Percentiles rank a stretch among this genome's conserved stretches.
Evolutionary conservation across 2,888 invertebrate genomes (phyloP).

Genomic region (Lasioglossum pauxillum): DNA sequence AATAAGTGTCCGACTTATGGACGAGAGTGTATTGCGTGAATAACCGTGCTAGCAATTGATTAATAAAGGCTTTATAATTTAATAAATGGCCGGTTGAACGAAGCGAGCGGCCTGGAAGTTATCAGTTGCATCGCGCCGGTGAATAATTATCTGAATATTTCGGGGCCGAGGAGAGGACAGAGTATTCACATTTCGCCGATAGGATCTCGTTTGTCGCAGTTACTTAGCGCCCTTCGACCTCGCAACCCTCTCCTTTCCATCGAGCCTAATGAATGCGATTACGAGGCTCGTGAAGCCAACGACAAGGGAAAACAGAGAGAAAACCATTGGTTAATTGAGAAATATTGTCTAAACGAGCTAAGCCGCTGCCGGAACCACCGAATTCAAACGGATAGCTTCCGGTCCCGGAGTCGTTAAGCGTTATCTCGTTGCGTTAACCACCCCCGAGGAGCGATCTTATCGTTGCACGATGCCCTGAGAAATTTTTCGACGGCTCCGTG

Average conservation of each 20-base stretch:
- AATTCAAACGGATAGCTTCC: constrained; percentile 75
- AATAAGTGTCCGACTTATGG: too few relatives aligned
- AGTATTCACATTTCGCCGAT: constrained; percentile 35
- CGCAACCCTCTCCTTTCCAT: constrained; percentile 29
- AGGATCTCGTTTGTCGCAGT: constrained; percentile 32
- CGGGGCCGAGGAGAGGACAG: constrained; percentile 23
- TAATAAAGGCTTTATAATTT: background rate
- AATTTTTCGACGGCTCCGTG: constrained; percentile 42
- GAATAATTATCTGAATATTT: constrained; percentile 10
- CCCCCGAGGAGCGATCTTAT: constrained; percentile 68
- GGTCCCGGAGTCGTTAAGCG: constrained; percentile 68
- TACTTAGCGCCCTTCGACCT: constrained; percentile 23
- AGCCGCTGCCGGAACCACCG: constrained; percentile 66
- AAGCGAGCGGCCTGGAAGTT: background rate
- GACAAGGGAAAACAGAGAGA: constrained; percentile 27
- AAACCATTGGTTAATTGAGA: constrained; percentile 66
- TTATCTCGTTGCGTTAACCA: constrained; percentile 72
- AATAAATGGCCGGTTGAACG: background rate
- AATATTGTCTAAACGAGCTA: constrained; percentile 65
- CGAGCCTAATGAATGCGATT: constrained; percentile 25
- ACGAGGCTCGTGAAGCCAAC: background rate
- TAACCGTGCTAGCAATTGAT: too few relatives aligned
- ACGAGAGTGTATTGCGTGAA: too few relatives aligned
- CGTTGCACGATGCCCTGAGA: constrained; percentile 46
- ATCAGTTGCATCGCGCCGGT: background rate